Base-by-base conservation (phyloP, 2,888 invertebrate species). In the Steinernema hermaphroditum region DNA sequence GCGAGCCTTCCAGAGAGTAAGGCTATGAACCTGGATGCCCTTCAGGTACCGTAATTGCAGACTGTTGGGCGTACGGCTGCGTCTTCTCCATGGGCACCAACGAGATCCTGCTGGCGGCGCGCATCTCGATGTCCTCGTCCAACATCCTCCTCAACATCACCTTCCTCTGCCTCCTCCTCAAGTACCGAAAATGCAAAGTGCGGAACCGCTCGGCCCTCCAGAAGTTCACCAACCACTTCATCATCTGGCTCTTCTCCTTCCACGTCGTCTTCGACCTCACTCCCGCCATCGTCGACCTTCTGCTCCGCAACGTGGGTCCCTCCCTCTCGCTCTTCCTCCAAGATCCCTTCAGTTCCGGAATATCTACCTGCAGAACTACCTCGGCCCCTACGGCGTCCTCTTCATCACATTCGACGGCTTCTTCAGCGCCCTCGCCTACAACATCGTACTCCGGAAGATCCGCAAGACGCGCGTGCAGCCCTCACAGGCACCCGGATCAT, bases 371-470 rank as follows among this genome's bases (percentile, higher is more conserved):
- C 62, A 62, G 62, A 62, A 62, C 62, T 62, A 62, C 34, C 62
- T 62, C 32, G 62, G 62, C 16, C 62, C 62, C 8, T 62, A 62
- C 62, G 62, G 62, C 62, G 62, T 62, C 29, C 62, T 62, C 32
- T 62, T 62, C 32, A 62, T 62, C 32, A 62, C 62, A 2, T 29
- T 62, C 34, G 62, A 62, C 32, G 62, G 62, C 6, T 62, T 62
- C 62, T 62, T 62, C 62, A 62, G 62, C 62, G 62, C 62, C 2
- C 32, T 62, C 62, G 62, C 62, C 62, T 62, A 62, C 62, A 62
- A 62, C 34, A 22, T 22, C 62, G 62, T 62, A 16, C 62, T 62
- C 27, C 62, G 62, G 16, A 62, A 62, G 32, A 32, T 62, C 1
- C 29, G 62, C 29, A 62, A 62, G 29, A 27, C 24, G 8, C 50